Evolutionary conservation across 53 echinoderm and acorn worm species (phyloP), one percentile per base, ranked within the genome.

Genomic region (Paelopatides confundens): DNA sequence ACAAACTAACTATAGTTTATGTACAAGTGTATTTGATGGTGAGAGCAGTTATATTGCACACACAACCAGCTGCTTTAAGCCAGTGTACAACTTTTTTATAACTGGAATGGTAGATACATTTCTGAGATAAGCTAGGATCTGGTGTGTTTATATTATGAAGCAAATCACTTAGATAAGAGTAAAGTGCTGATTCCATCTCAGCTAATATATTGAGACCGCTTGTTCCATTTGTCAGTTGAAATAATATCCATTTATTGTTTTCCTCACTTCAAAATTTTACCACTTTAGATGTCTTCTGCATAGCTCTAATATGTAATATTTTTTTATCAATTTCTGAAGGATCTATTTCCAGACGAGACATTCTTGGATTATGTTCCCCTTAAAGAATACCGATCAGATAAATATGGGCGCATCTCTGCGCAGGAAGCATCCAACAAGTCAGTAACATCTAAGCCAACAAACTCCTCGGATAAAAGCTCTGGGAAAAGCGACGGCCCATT

Each of bases 351-450:
- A 82, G 97, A 90, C 39, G 97, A 97, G 93, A 95, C 90, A 50
- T 97, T 97, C 90, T 69, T 97, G 88, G 97, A 97, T 90, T 97
- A 97, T 88, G 93, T 97, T 68, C 97, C 97, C 40, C 92, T 97
- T 86, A 97, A 97, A 91, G 97, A 97, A 87, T 97, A 95, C 87
- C 88, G 97, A 65, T 89, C 85, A 69, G 95, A 97, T 91, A 97
- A 97, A 92, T 97, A 97, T 91, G 93, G 92, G 86, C 91, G 95
- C 81, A 33, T 32, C 29, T 27, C 48, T 17, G 92, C 89, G 53
- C 91, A 94, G 26, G 91, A 89, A 71, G 0, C 65, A 12, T 4
- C 85, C 30, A 93, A 86, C 77, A 93, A 88, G 85, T 92, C 95
- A 92, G 93, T 89, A 76, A 82, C 85, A 87, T 88, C 92, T 76